Evolutionary conservation across 1,140 invertebrate species (phyloP).

Genomic region (Apis laboriosa): DNA sequence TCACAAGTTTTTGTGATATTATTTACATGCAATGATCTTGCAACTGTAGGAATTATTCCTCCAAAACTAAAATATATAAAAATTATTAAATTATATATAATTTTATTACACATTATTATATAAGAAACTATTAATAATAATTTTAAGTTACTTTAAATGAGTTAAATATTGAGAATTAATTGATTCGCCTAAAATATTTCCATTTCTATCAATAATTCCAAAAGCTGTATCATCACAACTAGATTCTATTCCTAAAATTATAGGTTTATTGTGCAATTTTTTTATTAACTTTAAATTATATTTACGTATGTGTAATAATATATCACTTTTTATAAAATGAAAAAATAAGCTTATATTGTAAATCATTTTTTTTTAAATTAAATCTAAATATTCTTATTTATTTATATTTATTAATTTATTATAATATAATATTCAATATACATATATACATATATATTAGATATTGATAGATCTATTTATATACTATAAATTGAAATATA

Average conservation of each 20-base stretch:
- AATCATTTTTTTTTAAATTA: neutral
- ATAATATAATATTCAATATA: neutral
- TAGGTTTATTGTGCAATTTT: conserved; percentile 13
- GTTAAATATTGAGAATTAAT: conserved; percentile 88
- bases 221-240: conserved; percentile 98
- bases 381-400: neutral
- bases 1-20: conserved; percentile 90
- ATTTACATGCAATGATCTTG: conserved; percentile 89
- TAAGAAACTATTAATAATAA: neutral
- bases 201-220: conserved; percentile 89
- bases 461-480: neutral
- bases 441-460: neutral
- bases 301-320: neutral
- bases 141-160: conserved; percentile 85
- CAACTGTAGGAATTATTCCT: conserved; percentile 94
- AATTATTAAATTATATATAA: conserved; percentile 8
- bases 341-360: neutral
- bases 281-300: neutral
- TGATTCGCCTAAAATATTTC: conserved; percentile 90
- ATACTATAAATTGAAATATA: neutral
- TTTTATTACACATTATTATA: conserved; percentile 15
- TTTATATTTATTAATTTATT: neutral
- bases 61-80: conserved; percentile 86
- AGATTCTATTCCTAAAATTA: conserved; percentile 96
- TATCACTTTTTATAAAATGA: neutral